Evolutionary conservation across 2,888 invertebrate genomes (phyloP).

Genomic region (Embidobia sp.): DNA sequence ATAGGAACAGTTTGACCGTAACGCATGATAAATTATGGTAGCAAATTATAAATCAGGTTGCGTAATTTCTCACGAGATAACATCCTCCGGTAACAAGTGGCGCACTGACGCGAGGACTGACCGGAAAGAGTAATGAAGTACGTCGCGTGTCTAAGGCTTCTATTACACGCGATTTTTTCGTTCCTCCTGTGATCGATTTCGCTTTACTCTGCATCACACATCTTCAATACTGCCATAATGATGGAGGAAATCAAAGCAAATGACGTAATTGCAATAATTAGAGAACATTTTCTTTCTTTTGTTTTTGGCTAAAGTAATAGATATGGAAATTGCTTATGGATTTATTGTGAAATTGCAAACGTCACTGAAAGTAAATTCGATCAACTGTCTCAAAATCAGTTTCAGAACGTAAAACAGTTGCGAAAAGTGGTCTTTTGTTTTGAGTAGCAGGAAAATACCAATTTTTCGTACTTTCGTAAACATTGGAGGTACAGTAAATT

Average conservation of each 20-base stretch:
- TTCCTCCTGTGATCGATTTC: conserved; percentile 32
- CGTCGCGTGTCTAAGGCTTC: conserved; percentile 56
- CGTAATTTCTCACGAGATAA: conserved; percentile 62
- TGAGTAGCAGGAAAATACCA: too few species aligned
- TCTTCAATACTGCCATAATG: conserved; percentile 1
- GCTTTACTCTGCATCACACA: conserved; percentile 3
- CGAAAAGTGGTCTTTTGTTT: too few species aligned
- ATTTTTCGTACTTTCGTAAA: too few species aligned
- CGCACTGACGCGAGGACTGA: conserved; percentile 54
- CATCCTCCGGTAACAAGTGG: conserved; percentile 55
- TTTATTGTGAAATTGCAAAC: too few species aligned
- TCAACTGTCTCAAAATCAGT: too few species aligned
- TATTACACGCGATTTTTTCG: conserved; percentile 19
- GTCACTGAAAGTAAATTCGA: too few species aligned
- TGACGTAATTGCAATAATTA: neutral
- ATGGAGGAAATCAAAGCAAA: conserved; percentile 18
- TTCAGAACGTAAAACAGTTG: too few species aligned
- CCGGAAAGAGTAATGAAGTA: conserved; percentile 58
- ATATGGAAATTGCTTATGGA: too few species aligned
- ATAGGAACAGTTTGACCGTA: conserved; percentile 46
- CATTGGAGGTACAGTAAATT: too few species aligned
- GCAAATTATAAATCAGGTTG: conserved; percentile 56
- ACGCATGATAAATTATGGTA: conserved; percentile 37
- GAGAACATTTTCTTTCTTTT: neutral
- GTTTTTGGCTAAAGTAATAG: too few species aligned